Percentiles rank a stretch among this genome's conserved stretches.
phyloP scores from a whole-genome alignment of 2,797 vertebrate genomes.

The Hydrocynus forskahlii region DNA sequence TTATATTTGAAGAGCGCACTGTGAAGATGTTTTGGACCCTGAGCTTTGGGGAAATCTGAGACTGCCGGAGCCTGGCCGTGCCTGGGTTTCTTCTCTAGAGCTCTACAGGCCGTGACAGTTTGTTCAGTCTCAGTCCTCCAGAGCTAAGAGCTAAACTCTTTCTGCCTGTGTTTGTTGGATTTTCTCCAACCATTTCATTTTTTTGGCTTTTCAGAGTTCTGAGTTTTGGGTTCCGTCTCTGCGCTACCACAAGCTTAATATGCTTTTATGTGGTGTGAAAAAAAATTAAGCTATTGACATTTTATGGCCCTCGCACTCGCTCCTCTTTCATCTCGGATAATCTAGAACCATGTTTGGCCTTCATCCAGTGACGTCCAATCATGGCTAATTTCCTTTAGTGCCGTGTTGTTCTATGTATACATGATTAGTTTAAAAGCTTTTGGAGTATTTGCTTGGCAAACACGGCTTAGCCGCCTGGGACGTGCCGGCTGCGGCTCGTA shows the following conservation, averaged over 20 bases:
- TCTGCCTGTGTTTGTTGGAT: background rate
- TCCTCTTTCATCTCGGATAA: conserved; percentile 1
- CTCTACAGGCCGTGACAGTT: background rate
- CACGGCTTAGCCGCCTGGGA: background rate
- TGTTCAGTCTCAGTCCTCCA: conserved; percentile 5
- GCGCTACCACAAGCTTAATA: too few species aligned
- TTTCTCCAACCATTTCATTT: background rate
- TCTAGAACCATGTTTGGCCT: background rate
- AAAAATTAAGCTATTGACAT: background rate
- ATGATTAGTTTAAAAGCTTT: conserved; percentile 17
- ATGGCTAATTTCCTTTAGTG: conserved; percentile 36
- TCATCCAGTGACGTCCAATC: conserved; percentile 22
- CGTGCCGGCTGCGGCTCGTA: background rate
- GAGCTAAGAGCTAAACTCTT: background rate
- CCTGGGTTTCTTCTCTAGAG: conserved; percentile 2
- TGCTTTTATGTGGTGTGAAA: background rate
- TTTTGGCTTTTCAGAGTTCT: too few species aligned
- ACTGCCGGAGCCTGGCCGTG: background rate
- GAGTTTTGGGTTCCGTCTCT: background rate
- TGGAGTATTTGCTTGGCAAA: conserved; percentile 41
- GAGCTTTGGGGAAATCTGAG: background rate
- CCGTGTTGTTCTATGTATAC: conserved; percentile 17
- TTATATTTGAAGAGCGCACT: background rate
- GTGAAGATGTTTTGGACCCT: background rate
- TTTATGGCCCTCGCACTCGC: conserved; percentile 20